Base-by-base conservation (phyloP, 2,888 invertebrate species). In the Sphaerophoria rueppellii region DNA sequence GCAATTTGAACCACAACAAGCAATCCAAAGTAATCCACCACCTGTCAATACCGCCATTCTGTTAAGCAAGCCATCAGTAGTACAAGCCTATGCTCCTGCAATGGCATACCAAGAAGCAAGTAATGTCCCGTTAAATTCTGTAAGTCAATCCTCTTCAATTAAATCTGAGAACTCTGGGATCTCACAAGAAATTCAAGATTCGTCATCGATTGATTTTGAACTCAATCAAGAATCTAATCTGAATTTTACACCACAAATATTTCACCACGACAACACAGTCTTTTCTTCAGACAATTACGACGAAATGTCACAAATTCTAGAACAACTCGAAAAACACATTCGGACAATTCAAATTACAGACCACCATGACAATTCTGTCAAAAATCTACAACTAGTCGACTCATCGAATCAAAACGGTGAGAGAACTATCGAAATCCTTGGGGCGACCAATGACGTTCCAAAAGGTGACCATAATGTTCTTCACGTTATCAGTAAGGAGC, bases 311-410 rank as follows among this genome's bases (percentile, higher is more conserved):
- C 74, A 54, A 12, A 79, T 63, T 52, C 52, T 72, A 34, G 55
- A 75, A 7, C 78, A 81, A 16, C 77, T 75, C 5, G 61, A 55
- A 6, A 85, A 89, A 32, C 89, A 88, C 4, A 87, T 91, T 43
- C 91, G 90, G 24, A 91, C 90, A 1, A 89, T 91, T 0, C 91
- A 91, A 80, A 90, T 91, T 46, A 87, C 89, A 4, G 89, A 90
- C 60, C 60, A 78, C 12, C 58, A 72, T 2, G 80, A 88, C 0
- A 87, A 88, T 67, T 78, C 83, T 0, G 87, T 88, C 3, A 89
- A 89, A 32, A 91, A 90, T 0, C 88, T 91, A 40, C 89, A 89
- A 82, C 89, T 91, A 46, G 87, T 90, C 0, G 91, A 91, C 57
- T 88, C 89, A 0, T 71, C 89, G 14, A 90, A 90, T 71, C 86